Evolutionary conservation across 2,888 invertebrate genomes (phyloP).

Genomic region (Drosophila helvetica): DNA sequence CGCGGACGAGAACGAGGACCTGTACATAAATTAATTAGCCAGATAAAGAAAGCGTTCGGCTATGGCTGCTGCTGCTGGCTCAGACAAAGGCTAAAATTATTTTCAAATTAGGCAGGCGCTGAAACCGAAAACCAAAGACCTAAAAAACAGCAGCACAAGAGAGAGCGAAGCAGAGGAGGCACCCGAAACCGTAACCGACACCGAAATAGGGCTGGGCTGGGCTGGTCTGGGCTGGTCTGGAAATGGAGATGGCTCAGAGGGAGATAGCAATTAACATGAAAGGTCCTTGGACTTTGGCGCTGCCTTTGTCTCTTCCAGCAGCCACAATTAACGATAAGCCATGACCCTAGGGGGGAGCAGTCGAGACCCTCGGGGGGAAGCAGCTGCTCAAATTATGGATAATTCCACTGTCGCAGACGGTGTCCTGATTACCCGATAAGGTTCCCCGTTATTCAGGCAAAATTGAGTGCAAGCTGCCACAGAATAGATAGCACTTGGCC

Average conservation of each 20-base stretch:
- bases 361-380: constrained; percentile 27
- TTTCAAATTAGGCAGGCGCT: constrained; percentile 66
- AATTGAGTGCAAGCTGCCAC: constrained; percentile 37
- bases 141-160: constrained; percentile 14
- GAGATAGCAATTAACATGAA: constrained; percentile 66
- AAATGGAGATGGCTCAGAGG: constrained; percentile 4
- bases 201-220: constrained; percentile 15
- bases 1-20: constrained; percentile 1
- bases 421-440: constrained; percentile 36
- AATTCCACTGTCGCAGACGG: constrained; percentile 26
- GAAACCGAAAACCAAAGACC: constrained; percentile 48
- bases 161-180: neutral
- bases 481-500: constrained; percentile 16
- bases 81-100: constrained; percentile 63
- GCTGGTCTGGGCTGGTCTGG: constrained; percentile 1
- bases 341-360: constrained; percentile 31
- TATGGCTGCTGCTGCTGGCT: constrained; percentile 11
- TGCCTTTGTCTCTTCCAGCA: constrained; percentile 44
- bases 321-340: constrained; percentile 71
- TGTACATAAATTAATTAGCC: constrained; percentile 73
- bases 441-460: constrained; percentile 15
- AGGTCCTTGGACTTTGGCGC: constrained; percentile 55
- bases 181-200: constrained; percentile 8
- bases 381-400: constrained; percentile 58
- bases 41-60: constrained; percentile 47